Percentiles rank a stretch among this genome's conserved stretches.
These are phyloP conservation scores for Meloidogyne floridensis DNA, from an alignment of 1,140 invertebrate species.

Conservation along the genomic window DNA sequence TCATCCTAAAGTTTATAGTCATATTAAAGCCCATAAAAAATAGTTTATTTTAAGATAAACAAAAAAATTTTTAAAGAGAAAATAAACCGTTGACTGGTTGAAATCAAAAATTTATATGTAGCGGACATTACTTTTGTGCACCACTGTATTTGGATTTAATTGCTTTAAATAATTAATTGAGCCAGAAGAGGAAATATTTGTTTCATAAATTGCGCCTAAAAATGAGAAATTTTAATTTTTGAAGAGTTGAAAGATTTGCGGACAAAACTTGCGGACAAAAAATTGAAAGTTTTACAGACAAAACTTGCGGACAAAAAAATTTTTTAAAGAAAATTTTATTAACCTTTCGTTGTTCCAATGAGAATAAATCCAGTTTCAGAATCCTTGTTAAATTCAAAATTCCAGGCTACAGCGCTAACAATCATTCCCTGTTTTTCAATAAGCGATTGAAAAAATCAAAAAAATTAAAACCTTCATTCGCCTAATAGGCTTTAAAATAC, in stretches of 20 bases:
- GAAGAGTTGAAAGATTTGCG: too few species aligned
- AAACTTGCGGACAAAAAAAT: neutral
- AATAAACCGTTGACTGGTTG: too few species aligned
- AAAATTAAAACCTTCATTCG: conserved; percentile 33
- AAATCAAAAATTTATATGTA: too few species aligned
- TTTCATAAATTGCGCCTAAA: conserved; percentile 37
- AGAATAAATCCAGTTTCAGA: conserved; percentile 46
- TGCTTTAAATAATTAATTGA: conserved; percentile 33
- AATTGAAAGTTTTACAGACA: neutral
- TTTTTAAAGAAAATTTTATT: too few species aligned
- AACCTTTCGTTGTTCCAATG: conserved; percentile 45
- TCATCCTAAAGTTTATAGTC: too few species aligned
- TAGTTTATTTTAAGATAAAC: too few species aligned
- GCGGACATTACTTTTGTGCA: too few species aligned
- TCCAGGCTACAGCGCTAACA: conserved; percentile 47
- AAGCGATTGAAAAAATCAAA: neutral
- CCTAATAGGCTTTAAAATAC: conserved; percentile 35
- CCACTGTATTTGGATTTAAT: conserved; percentile 1
- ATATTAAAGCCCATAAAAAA: too few species aligned
- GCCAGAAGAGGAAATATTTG: conserved; percentile 38
- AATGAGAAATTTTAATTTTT: neutral
- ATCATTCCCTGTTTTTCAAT: conserved; percentile 27
- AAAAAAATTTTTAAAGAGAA: too few species aligned
- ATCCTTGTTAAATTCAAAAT: conserved; percentile 33
- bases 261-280: neutral